These are phyloP conservation scores for Vespertilio murinus DNA, from an alignment of 2,797 vertebrate genomes.

Conservation along the genomic window DNA sequence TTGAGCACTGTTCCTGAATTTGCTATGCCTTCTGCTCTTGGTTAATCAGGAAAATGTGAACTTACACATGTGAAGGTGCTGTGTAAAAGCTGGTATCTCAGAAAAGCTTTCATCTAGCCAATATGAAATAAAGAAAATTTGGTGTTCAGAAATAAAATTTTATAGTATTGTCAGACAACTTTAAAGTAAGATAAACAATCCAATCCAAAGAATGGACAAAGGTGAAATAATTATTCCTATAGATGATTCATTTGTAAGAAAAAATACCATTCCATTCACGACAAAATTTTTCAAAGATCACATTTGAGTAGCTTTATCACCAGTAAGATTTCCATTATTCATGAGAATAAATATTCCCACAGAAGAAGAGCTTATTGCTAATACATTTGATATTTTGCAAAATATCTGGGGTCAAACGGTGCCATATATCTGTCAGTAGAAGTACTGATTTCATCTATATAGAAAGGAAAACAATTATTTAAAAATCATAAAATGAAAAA, in stretches of 20 bases:
- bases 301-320: constrained; percentile 92
- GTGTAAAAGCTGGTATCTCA: constrained; percentile 94
- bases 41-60: constrained; percentile 91
- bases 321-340: constrained; percentile 92
- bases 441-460: constrained; percentile 91
- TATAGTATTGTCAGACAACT: constrained; percentile 92
- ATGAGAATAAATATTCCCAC: constrained; percentile 96
- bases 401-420: constrained; percentile 91
- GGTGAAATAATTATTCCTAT: constrained; percentile 92
- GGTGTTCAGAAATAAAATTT: constrained; percentile 94
- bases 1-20: constrained; percentile 94
- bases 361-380: constrained; percentile 94
- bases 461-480: constrained; percentile 85
- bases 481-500: constrained; percentile 50
- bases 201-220: too few species aligned
- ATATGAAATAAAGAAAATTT: constrained; percentile 92
- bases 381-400: constrained; percentile 91
- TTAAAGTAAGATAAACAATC: too few species aligned
- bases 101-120: constrained; percentile 92
- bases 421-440: constrained; percentile 92
- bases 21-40: constrained; percentile 92
- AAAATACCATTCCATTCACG: constrained; percentile 93
- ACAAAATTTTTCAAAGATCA: constrained; percentile 94
- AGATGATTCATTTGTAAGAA: constrained; percentile 93
- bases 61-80: constrained; percentile 92